phyloP scores from a whole-genome alignment of 2,113 vertebrate species.

The Taxidea taxus region DNA sequence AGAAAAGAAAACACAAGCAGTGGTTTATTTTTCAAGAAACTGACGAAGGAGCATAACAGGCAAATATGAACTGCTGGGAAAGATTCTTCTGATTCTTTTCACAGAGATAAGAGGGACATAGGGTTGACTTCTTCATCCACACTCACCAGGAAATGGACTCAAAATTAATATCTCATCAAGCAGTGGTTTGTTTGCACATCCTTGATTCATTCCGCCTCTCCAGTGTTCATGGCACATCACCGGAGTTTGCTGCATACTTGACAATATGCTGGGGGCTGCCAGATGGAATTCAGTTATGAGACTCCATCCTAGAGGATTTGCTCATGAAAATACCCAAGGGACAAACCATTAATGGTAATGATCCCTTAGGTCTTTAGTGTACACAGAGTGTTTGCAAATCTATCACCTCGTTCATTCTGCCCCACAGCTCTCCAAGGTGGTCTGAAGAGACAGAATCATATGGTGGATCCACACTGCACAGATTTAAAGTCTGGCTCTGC shows the following conservation, averaged over 20 bases:
- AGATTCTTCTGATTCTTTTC: conserved; percentile 45
- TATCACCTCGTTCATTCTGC: background rate
- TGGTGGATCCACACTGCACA: background rate
- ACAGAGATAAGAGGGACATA: background rate
- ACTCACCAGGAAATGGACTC: background rate
- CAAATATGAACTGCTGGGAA: conserved; percentile 11
- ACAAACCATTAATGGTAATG: background rate
- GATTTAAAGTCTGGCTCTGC: background rate
- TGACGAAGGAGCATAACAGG: background rate
- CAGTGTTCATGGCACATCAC: background rate
- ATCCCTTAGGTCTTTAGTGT: background rate
- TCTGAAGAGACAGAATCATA: background rate
- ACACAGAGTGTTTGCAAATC: background rate
- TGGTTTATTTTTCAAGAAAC: conserved; percentile 28
- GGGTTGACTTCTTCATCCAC: background rate
- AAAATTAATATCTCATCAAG: conserved; percentile 12
- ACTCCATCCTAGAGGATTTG: background rate
- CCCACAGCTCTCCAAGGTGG: background rate
- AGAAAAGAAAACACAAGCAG: background rate
- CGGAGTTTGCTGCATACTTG: background rate
- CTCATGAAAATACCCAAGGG: background rate
- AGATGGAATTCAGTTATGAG: background rate
- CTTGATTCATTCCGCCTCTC: background rate
- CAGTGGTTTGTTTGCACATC: background rate
- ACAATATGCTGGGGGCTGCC: background rate